Conservation (phyloP, 2,113 vertebrate genomes). For the Morone chrysops region DNA sequence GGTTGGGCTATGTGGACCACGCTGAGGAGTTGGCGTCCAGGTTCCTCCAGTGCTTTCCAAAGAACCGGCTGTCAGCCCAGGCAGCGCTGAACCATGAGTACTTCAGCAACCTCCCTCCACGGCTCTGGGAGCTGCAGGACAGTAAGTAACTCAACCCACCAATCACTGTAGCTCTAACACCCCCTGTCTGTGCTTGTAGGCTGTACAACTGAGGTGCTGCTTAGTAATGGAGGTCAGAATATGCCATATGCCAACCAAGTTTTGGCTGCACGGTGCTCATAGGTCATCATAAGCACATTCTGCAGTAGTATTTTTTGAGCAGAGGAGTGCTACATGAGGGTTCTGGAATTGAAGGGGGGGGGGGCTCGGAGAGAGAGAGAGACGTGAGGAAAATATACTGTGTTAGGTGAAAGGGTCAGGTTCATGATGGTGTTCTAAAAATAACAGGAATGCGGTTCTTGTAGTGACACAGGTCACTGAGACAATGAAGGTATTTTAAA, state of each 20-base stretch:
- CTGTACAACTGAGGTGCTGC: not conserved
- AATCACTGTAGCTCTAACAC: not conserved
- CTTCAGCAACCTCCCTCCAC: conserved; percentile 95
- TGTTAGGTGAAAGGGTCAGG: too few relatives aligned
- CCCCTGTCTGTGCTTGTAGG: not conserved
- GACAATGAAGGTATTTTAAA: too few relatives aligned
- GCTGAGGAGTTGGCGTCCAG: conserved; percentile 96
- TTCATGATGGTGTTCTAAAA: too few relatives aligned
- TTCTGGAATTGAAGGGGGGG: too few relatives aligned
- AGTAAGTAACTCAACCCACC: conserved; percentile 85
- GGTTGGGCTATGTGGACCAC: conserved; percentile 93
- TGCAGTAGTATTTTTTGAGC: too few relatives aligned
- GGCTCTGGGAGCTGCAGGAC: conserved; percentile 95
- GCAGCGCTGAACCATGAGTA: conserved; percentile 94
- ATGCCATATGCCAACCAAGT: not conserved
- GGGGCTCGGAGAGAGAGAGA: too few relatives aligned
- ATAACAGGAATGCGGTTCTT: too few relatives aligned
- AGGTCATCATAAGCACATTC: too few relatives aligned
- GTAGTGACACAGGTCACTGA: too few relatives aligned
- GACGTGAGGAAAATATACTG: too few relatives aligned
- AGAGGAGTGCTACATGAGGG: too few relatives aligned
- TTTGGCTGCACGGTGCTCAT: not conserved
- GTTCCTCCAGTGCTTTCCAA: conserved; percentile 98
- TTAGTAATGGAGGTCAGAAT: not conserved
- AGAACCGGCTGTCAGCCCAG: conserved; percentile 95